Percentiles rank a stretch among this genome's conserved stretches.
phyloP scores from a whole-genome alignment of 2,888 invertebrate species.

The Eupithecia tripunctaria region DNA sequence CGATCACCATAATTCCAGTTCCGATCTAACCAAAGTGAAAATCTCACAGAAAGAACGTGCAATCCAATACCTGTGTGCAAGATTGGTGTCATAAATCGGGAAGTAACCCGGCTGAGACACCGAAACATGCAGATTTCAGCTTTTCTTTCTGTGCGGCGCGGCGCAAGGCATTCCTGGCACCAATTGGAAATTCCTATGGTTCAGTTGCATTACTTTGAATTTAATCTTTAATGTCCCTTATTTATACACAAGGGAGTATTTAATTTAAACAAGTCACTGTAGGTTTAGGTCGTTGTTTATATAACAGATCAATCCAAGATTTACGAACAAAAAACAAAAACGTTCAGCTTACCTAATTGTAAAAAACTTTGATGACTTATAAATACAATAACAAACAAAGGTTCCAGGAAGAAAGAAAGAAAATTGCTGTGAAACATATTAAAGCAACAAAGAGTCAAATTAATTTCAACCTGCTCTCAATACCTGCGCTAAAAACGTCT shows the following conservation, averaged over 20 bases:
- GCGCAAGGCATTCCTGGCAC: slow-evolving; percentile 58
- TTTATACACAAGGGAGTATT: neutral
- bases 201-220: slow-evolving; percentile 39
- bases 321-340: neutral
- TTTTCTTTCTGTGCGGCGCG: slow-evolving; percentile 59
- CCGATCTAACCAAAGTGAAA: slow-evolving; percentile 2
- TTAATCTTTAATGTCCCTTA: neutral
- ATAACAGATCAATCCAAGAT: neutral
- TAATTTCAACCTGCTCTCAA: slow-evolving; percentile 21
- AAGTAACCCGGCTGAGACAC: slow-evolving; percentile 57
- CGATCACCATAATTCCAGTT: slow-evolving; percentile 3
- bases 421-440: slow-evolving; percentile 9
- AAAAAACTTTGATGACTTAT: neutral
- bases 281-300: neutral
- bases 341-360: too few relatives aligned
- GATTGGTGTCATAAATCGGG: slow-evolving; percentile 72
- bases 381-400: neutral
- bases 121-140: slow-evolving; percentile 69
- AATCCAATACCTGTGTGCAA: slow-evolving; percentile 51
- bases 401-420: neutral
- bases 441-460: slow-evolving; percentile 24
- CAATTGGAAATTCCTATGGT: slow-evolving; percentile 75
- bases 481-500: slow-evolving; percentile 27
- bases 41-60: neutral
- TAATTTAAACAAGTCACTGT: neutral